phyloP scores from a whole-genome alignment of 2,888 invertebrate species.

The Euzetes globulus region DNA sequence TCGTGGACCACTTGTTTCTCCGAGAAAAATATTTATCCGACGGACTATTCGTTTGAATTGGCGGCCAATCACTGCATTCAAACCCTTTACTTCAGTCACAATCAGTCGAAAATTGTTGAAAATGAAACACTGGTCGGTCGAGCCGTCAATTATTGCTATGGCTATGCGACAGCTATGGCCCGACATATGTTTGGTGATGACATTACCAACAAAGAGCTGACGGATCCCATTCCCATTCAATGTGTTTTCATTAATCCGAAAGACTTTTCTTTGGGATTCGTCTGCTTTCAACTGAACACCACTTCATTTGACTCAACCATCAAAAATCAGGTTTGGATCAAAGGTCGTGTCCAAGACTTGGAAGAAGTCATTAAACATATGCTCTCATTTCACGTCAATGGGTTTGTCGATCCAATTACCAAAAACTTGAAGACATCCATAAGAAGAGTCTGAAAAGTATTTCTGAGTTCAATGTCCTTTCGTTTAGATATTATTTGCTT shows the following conservation, averaged over 20 bases:
- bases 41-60: slow-evolving; percentile 16
- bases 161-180: slow-evolving; percentile 32
- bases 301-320: slow-evolving; percentile 19
- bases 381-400: slow-evolving; percentile 25
- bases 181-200: slow-evolving; percentile 8
- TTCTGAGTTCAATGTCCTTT: no score
- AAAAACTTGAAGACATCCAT: background rate
- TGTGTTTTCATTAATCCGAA: slow-evolving; percentile 29
- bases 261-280: slow-evolving; percentile 32
- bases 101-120: background rate
- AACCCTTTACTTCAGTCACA: slow-evolving; percentile 33
- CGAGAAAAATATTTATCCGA: slow-evolving; percentile 30
- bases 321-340: slow-evolving; percentile 38
- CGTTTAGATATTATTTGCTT: no score
- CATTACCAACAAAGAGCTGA: background rate
- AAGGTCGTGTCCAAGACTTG: background rate
- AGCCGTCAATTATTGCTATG: slow-evolving; percentile 35
- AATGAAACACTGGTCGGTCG: slow-evolving; percentile 21
- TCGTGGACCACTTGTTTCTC: slow-evolving; percentile 35
- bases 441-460: no score
- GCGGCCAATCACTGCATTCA: slow-evolving; percentile 31
- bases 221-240: slow-evolving; percentile 33
- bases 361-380: slow-evolving; percentile 31
- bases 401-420: slow-evolving; percentile 5
- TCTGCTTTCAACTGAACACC: slow-evolving; percentile 36